phyloP scores from a whole-genome alignment of 2,113 vertebrate species.

The Macheiramphus alcinus region DNA sequence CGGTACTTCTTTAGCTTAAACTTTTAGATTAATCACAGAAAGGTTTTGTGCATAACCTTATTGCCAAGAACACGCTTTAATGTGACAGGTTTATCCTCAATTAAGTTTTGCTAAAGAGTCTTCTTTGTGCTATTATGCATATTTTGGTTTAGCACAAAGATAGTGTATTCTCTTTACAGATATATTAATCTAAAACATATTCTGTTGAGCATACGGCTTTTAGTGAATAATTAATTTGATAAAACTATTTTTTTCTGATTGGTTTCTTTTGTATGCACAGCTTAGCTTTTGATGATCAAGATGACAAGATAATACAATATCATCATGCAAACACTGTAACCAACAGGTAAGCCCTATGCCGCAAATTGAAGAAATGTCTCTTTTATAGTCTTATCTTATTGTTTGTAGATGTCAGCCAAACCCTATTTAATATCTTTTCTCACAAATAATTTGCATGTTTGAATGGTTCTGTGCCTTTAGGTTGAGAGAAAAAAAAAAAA shows the following conservation, averaged over 20 bases:
- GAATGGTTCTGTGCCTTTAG: not conserved
- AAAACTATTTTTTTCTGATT: not conserved
- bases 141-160: not conserved
- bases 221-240: slow-evolving; percentile 24
- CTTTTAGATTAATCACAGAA: slow-evolving; percentile 33
- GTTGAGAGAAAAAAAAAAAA: not conserved
- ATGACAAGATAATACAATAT: not conserved
- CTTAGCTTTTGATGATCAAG: not conserved
- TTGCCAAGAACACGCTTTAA: not conserved
- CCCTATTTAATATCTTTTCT: not conserved
- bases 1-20: not conserved
- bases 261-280: not conserved
- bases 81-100: slow-evolving; percentile 15
- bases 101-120: not conserved
- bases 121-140: not conserved
- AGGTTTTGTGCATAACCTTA: not conserved
- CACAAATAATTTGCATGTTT: not conserved
- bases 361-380: not conserved
- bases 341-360: not conserved
- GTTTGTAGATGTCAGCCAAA: slow-evolving; percentile 1
- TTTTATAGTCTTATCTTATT: not conserved
- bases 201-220: not conserved
- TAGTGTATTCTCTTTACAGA: not conserved
- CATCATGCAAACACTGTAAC: not conserved
- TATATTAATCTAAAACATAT: not conserved